These are phyloP conservation scores for Elmis aenea DNA, from an alignment of 2,888 invertebrate genomes.

Conservation along the genomic window DNA sequence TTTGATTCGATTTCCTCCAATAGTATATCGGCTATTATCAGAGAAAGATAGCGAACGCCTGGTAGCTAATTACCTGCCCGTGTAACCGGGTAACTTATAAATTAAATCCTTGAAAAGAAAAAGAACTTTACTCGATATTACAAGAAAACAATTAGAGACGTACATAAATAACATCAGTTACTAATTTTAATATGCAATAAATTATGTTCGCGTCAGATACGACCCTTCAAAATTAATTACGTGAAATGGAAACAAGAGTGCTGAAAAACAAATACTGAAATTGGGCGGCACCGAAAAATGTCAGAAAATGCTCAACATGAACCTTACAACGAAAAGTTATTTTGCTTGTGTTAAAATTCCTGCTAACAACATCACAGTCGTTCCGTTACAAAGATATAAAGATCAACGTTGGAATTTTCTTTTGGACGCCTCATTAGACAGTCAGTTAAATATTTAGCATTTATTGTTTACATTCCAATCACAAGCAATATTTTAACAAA, in stretches of 20 bases:
- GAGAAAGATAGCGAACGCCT: constrained; percentile 23
- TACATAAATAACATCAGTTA: constrained; percentile 25
- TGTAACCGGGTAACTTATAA: constrained; percentile 27
- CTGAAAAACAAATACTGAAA: constrained; percentile 5
- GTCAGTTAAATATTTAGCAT: too few species aligned
- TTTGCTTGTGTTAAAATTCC: too few species aligned
- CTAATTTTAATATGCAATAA: constrained; percentile 4
- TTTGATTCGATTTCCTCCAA: constrained; percentile 25
- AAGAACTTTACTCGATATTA: constrained; percentile 14
- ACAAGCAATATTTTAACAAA: too few species aligned
- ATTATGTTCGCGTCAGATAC: neutral
- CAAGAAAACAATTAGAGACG: constrained; percentile 22
- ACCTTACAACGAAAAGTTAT: too few species aligned
- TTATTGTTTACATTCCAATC: too few species aligned
- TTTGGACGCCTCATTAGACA: too few species aligned
- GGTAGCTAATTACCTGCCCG: constrained; percentile 30
- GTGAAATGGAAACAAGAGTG: neutral
- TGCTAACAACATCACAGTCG: too few species aligned
- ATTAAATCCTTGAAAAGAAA: constrained; percentile 22
- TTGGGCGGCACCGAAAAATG: too few species aligned
- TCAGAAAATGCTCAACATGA: too few species aligned
- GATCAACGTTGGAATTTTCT: too few species aligned
- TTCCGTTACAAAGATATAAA: too few species aligned
- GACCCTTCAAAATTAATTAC: constrained; percentile 3
- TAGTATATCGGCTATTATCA: constrained; percentile 22